Conservation (phyloP, 2,797 vertebrate species). For the Glyptemys insculpta region DNA sequence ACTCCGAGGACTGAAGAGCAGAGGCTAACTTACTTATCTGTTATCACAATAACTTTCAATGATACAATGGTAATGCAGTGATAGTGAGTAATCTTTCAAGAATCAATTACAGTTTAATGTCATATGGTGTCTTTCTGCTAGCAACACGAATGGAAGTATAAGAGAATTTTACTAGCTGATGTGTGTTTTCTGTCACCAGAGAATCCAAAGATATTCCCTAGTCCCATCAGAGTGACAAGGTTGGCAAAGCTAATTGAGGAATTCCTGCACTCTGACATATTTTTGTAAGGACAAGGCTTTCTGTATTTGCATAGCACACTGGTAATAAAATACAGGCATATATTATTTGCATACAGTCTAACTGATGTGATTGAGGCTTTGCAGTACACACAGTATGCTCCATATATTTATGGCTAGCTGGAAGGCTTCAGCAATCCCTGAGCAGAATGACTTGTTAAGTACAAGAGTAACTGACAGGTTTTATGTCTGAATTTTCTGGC, state of each 20-base stretch:
- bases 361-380: background rate
- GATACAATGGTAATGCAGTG: background rate
- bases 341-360: background rate
- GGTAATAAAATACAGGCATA: background rate
- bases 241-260: background rate
- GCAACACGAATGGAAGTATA: background rate
- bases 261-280: background rate
- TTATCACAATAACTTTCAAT: background rate
- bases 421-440: background rate
- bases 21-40: background rate
- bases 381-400: background rate
- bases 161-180: background rate
- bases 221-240: background rate
- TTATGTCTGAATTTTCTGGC: background rate
- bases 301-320: background rate
- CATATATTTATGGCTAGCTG: background rate
- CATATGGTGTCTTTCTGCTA: background rate
- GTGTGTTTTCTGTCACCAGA: background rate
- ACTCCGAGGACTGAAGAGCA: background rate
- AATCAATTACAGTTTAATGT: slow-evolving; percentile 36
- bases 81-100: slow-evolving; percentile 15
- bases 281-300: background rate
- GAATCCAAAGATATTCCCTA: background rate
- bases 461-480: background rate
- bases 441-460: background rate